Percentiles rank a stretch among this genome's conserved stretches.
Conservation (phyloP, 2,113 vertebrate species). For the Ptilonorhynchus violaceus region DNA sequence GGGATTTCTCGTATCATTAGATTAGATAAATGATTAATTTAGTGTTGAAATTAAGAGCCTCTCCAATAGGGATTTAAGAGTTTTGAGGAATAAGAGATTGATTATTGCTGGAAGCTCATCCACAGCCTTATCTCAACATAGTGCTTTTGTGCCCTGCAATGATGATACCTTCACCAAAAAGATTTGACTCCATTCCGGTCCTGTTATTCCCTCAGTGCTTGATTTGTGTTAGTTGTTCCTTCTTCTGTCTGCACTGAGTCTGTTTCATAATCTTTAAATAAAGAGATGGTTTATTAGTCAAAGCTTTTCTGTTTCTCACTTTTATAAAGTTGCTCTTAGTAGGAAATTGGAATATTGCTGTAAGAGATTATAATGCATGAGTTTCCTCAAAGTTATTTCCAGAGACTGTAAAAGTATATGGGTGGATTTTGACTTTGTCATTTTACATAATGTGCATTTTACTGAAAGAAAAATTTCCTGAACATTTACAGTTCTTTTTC, state of each 20-base stretch:
- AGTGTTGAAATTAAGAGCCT: conserved; percentile 18
- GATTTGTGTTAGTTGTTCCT: neutral
- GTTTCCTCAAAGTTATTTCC: neutral
- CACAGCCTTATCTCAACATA: neutral
- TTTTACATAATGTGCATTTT: neutral
- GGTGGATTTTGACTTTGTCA: neutral
- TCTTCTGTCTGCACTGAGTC: neutral
- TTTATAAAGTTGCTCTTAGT: neutral
- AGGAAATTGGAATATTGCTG: neutral
- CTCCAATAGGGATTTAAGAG: neutral
- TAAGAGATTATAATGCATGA: neutral
- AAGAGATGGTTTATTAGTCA: neutral
- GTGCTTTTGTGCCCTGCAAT: neutral
- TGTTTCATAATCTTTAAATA: neutral
- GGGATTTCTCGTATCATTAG: conserved; percentile 5
- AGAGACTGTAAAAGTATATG: neutral
- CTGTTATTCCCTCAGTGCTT: neutral
- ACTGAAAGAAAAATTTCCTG: neutral
- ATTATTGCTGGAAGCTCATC: neutral
- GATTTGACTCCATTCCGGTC: neutral
- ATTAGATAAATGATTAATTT: conserved; percentile 45
- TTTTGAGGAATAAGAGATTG: neutral
- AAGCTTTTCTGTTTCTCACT: neutral
- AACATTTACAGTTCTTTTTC: neutral
- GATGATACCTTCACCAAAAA: neutral